Evolutionary conservation across 2,888 invertebrate genomes (phyloP).

Genomic region (Hesperia comma): DNA sequence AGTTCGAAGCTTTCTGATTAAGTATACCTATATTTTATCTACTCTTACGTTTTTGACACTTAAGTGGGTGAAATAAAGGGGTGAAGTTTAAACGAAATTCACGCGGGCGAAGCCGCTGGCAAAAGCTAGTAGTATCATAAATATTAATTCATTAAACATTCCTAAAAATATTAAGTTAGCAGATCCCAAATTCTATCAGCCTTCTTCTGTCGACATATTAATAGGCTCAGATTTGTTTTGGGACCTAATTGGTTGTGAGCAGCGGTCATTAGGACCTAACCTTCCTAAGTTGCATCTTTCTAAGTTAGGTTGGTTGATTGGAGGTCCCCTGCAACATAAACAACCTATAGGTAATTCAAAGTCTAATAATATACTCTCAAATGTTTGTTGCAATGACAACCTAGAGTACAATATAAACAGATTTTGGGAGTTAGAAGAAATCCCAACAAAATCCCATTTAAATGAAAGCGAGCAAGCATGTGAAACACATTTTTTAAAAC

Average conservation of each 20-base stretch:
- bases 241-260: slow-evolving; percentile 35
- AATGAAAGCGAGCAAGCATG: slow-evolving; percentile 29
- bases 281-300: slow-evolving; percentile 36
- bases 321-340: slow-evolving; percentile 10
- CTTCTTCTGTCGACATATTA: slow-evolving; percentile 35
- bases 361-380: background rate
- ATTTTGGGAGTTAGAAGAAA: slow-evolving; percentile 19
- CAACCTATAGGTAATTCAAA: background rate
- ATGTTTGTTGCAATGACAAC: background rate
- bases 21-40: no score
- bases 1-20: no score
- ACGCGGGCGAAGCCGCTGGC: no score
- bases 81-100: no score
- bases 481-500: slow-evolving; percentile 33
- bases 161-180: slow-evolving; percentile 32
- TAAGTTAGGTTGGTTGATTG: slow-evolving; percentile 39
- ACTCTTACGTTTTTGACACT: no score
- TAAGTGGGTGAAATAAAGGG: no score
- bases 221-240: slow-evolving; percentile 41
- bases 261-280: slow-evolving; percentile 29
- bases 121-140: no score
- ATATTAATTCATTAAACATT: slow-evolving; percentile 5
- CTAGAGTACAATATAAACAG: background rate
- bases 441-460: background rate
- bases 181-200: slow-evolving; percentile 39